Conservation (phyloP, 2,888 invertebrate genomes). For the Metallyticus violacea region DNA sequence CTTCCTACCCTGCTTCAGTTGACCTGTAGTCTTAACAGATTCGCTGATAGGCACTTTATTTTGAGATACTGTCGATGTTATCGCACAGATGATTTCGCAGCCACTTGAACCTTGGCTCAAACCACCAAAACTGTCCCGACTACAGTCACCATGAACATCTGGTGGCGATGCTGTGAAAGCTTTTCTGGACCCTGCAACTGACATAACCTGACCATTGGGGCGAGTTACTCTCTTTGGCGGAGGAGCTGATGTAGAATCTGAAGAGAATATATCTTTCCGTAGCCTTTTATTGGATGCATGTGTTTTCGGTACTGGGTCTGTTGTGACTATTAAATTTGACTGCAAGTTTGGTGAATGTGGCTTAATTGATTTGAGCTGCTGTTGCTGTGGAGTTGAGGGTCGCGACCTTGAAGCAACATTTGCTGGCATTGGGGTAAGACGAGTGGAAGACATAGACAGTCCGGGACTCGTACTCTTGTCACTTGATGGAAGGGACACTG, state of each 20-base stretch:
- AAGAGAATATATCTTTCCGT: conserved; percentile 45
- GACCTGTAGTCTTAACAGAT: conserved; percentile 35
- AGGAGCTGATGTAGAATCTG: conserved; percentile 35
- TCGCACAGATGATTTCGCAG: conserved; percentile 14
- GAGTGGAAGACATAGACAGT: neutral
- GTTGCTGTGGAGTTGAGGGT: neutral
- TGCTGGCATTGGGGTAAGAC: neutral
- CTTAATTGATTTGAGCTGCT: neutral
- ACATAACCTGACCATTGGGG: conserved; percentile 23
- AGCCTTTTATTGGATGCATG: conserved; percentile 54
- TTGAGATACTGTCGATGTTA: conserved; percentile 20
- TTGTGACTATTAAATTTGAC: neutral
- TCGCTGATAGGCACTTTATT: conserved; percentile 7
- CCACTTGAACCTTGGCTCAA: conserved; percentile 27
- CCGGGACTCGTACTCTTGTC: conserved; percentile 30
- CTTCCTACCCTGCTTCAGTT: conserved; percentile 58
- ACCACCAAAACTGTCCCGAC: conserved; percentile 40
- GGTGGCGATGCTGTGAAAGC: neutral
- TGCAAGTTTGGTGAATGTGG: neutral
- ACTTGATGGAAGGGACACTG: conserved; percentile 18
- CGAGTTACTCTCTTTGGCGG: conserved; percentile 29
- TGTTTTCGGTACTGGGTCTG: conserved; percentile 51
- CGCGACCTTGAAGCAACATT: neutral
- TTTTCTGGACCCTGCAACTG: neutral
- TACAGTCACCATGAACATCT: conserved; percentile 37